Evolutionary conservation across 1,140 invertebrate genomes (phyloP).

Genomic region (Aphaenogaster ashmeadi): DNA sequence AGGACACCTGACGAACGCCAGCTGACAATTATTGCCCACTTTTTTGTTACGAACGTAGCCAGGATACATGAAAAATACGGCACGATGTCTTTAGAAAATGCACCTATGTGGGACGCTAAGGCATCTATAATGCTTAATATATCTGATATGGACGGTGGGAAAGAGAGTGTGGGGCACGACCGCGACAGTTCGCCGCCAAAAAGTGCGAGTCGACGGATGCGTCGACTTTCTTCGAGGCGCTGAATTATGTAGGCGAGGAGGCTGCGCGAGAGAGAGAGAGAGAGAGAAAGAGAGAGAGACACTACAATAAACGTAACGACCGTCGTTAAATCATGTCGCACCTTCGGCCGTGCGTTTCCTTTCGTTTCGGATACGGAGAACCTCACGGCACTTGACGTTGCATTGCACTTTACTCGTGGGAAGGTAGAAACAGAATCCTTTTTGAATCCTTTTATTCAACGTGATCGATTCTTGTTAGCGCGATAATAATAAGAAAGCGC

Average conservation of each 20-base stretch:
- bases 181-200: slow-evolving; percentile 9
- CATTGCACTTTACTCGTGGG: not conserved
- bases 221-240: slow-evolving; percentile 29
- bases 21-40: slow-evolving; percentile 21
- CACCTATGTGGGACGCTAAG: not conserved
- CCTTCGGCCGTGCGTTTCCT: slow-evolving; percentile 6
- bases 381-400: not conserved
- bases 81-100: slow-evolving; percentile 1
- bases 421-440: slow-evolving; percentile 20
- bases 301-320: slow-evolving; percentile 52
- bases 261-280: not conserved
- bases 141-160: not conserved
- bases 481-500: not conserved
- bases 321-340: slow-evolving; percentile 44
- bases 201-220: slow-evolving; percentile 36
- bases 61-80: not conserved
- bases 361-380: slow-evolving; percentile 33
- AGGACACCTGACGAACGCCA: not conserved
- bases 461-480: not conserved
- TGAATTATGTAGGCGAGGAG: slow-evolving; percentile 51
- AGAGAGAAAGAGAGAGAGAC: not conserved
- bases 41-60: not conserved
- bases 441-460: not conserved
- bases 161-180: slow-evolving; percentile 1
- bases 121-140: not conserved